These are phyloP conservation scores for Chiloscyllium plagiosum DNA, from an alignment of 2,113 vertebrate species.

Conservation along the genomic window DNA sequence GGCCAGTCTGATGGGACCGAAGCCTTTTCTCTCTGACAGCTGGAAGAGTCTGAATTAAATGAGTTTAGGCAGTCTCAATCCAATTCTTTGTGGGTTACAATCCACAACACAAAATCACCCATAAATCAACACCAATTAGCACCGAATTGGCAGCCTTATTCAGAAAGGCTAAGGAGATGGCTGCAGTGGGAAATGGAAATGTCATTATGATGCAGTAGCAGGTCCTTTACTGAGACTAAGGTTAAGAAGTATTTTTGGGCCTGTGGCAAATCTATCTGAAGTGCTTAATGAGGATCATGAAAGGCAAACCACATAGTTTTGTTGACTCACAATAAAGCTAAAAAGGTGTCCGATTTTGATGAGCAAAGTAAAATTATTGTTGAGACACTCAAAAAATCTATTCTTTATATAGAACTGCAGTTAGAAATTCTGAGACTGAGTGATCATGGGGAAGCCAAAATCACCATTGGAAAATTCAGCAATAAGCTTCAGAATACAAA, in stretches of 20 bases:
- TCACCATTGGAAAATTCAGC: neutral
- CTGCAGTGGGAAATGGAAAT: conserved; percentile 35
- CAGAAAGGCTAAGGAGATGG: conserved; percentile 29
- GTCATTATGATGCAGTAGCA: conserved; percentile 35
- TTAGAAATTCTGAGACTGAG: neutral
- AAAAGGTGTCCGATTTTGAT: neutral
- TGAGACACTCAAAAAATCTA: neutral
- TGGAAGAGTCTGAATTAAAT: conserved; percentile 13
- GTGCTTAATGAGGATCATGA: neutral
- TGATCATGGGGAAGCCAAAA: neutral
- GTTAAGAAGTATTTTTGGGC: neutral
- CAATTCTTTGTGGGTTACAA: neutral
- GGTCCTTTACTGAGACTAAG: neutral
- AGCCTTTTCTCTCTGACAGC: conserved; percentile 17
- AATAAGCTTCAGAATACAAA: neutral
- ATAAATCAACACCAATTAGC: conserved; percentile 34
- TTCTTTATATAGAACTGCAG: neutral
- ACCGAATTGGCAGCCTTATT: conserved; percentile 29
- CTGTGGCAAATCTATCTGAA: neutral
- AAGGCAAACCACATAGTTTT: neutral
- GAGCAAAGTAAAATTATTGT: neutral
- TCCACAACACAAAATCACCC: conserved; percentile 18
- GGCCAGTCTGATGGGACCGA: neutral
- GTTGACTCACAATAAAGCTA: neutral
- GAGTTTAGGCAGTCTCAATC: conserved; percentile 12